Evolutionary conservation across 2,888 invertebrate genomes (phyloP), one percentile per base, ranked within the genome.

Genomic region (Ophion costatus): DNA sequence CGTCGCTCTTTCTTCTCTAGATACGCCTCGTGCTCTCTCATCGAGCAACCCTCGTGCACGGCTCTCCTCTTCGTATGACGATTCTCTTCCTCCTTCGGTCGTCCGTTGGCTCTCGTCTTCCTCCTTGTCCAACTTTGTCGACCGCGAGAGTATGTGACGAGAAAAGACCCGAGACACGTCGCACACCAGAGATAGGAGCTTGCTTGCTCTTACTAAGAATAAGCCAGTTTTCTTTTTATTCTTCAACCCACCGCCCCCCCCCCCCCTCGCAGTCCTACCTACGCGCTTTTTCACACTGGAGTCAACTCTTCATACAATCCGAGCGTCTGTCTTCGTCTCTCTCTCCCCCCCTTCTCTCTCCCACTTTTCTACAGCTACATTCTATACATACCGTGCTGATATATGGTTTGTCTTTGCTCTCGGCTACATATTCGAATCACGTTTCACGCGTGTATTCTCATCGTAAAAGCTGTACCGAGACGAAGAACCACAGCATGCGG

Each of bases 351-450:
- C 24, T n/a, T n/a, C n/a, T n/a, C n/a, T n/a, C n/a, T n/a, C n/a
- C n/a, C 29, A 0, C 29, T 29, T 3, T 29, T 3, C 2, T 29
- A 5, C 17, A 14, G 56, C 59, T 6, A 38, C 59, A 59, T 59
- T 56, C n/a, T 42, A 70, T 56, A 7, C 29, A 70, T 29, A 70
- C 56, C 38, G 38, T 38, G 7, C 9, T 38, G 22, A 51, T 67
- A 69, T 70, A 56, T 56, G 11, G 71, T 71, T 17, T 14, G 42
- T 38, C 67, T 45, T 82, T 77, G 75, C 42, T 59, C 79, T 56
- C 73, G 59, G 45, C 63, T 24, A 56, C 80, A 63, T 76, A 88
- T 86, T 87, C 87, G 85, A 87, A 87, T 87, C 86, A 85, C 86
- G 87, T 86, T 86, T 87, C 77, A 74, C 77, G 84, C 80, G 71